Conservation (phyloP, 2,888 invertebrate species). For the Xestia rhomboidea region DNA sequence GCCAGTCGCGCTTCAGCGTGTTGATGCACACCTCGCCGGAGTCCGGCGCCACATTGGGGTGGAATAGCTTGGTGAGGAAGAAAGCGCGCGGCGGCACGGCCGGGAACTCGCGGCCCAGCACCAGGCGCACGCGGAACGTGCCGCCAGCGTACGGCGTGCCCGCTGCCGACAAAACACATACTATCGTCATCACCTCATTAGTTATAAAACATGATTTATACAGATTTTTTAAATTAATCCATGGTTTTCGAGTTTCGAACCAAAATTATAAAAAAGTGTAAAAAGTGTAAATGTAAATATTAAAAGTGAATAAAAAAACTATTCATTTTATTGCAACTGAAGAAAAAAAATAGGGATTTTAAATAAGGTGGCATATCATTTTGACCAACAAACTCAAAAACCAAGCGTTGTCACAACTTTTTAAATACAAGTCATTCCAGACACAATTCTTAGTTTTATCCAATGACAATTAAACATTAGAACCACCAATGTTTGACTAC, state of each 20-base stretch:
- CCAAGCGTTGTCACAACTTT: not conserved
- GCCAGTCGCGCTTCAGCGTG: constrained; percentile 99
- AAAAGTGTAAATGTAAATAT: too few relatives aligned
- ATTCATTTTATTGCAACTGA: not conserved
- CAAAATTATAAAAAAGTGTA: too few relatives aligned
- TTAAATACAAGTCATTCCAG: not conserved
- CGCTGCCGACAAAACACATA: constrained; percentile 86
- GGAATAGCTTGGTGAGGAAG: constrained; percentile 98
- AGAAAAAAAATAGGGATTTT: not conserved
- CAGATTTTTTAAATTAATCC: not conserved
- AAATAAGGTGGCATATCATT: not conserved
- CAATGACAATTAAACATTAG: not conserved
- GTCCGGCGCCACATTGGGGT: constrained; percentile 98
- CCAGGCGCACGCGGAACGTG: constrained; percentile 96
- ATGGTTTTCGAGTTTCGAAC: not conserved
- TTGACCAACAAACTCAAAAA: not conserved
- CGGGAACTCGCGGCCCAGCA: constrained; percentile 98
- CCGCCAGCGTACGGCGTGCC: constrained; percentile 98
- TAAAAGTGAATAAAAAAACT: not conserved
- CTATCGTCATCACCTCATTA: not conserved
- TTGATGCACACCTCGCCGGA: constrained; percentile 98
- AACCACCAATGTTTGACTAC: not conserved
- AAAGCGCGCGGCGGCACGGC: constrained; percentile 97
- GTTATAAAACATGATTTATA: not conserved
- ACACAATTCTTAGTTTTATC: not conserved